A percentile compares a stretch with the other conserved stretches of the same genome.
Conservation (phyloP, 2,113 vertebrate species). For the Pseudopipra pipra region DNA sequence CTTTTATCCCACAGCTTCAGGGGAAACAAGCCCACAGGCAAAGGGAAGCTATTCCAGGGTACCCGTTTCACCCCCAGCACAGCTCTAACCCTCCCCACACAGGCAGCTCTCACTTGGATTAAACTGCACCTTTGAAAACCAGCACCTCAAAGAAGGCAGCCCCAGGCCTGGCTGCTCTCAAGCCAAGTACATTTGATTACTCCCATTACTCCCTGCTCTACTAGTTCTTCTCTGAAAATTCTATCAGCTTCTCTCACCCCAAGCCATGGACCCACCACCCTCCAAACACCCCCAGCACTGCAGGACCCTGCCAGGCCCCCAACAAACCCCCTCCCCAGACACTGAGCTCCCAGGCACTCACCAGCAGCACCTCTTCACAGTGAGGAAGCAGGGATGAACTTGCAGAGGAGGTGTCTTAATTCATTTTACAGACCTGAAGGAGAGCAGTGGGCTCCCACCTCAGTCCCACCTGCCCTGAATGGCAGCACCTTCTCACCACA, state of each 20-base stretch:
- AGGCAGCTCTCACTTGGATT: not conserved
- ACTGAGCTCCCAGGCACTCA: not conserved
- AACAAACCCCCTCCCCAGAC: not conserved
- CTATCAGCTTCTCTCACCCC: not conserved
- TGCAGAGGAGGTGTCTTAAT: rapidly evolving
- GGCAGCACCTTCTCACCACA: not conserved
- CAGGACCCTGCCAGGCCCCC: not conserved
- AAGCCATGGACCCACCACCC: not conserved
- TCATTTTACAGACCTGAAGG: not conserved
- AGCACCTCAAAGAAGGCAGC: not conserved
- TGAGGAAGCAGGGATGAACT: rapidly evolving
- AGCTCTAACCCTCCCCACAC: not conserved
- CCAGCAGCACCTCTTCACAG: not conserved
- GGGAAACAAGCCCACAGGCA: not conserved
- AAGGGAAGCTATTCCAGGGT: not conserved
- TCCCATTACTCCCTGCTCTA: not conserved
- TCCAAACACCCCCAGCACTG: not conserved
- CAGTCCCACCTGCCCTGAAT: not conserved
- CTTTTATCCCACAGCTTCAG: not conserved
- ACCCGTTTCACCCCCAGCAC: not conserved
- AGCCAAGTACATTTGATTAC: not conserved
- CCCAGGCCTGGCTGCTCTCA: not conserved
- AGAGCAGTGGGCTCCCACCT: not conserved
- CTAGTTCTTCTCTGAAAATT: not conserved
- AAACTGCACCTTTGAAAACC: not conserved